Conservation (phyloP, 2,113 vertebrate species). For the Macquaria australasica region DNA sequence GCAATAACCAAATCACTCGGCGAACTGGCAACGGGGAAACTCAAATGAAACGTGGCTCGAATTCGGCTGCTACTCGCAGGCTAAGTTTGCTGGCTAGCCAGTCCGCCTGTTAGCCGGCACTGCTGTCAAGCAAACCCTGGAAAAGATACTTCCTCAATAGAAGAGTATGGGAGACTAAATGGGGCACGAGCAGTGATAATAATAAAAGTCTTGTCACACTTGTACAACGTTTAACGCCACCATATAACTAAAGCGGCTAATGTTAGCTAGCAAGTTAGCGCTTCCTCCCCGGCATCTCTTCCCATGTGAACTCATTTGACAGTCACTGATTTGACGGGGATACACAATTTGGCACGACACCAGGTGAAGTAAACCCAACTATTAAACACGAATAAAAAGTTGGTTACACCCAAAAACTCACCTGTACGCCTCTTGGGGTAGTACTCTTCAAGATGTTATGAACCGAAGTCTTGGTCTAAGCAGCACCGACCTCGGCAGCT, state of each 20-base stretch:
- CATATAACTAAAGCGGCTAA: constrained; percentile 4
- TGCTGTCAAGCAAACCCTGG: background rate
- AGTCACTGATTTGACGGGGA: constrained; percentile 53
- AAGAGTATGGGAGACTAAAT: accelerated
- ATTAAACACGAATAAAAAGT: constrained; percentile 33
- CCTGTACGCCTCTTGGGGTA: constrained; percentile 36
- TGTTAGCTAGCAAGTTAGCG: constrained; percentile 62
- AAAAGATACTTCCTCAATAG: background rate
- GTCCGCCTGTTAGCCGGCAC: constrained; percentile 22
- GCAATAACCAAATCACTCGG: background rate
- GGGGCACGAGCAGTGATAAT: background rate
- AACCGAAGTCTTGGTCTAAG: constrained; percentile 20
- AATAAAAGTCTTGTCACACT: too few species aligned
- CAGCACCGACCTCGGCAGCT: constrained; percentile 53
- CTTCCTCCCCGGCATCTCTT: constrained; percentile 70
- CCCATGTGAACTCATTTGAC: constrained; percentile 74
- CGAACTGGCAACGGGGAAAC: background rate
- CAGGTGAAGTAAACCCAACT: background rate
- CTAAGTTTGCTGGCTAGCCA: constrained; percentile 53
- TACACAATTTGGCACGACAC: constrained; percentile 34
- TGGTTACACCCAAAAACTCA: constrained; percentile 37
- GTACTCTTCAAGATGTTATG: background rate
- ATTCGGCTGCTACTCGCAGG: background rate
- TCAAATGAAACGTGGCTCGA: constrained; percentile 17
- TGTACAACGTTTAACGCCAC: background rate